Base-by-base conservation (phyloP, 2,113 vertebrate species). In the Aptenodytes forsteri region DNA sequence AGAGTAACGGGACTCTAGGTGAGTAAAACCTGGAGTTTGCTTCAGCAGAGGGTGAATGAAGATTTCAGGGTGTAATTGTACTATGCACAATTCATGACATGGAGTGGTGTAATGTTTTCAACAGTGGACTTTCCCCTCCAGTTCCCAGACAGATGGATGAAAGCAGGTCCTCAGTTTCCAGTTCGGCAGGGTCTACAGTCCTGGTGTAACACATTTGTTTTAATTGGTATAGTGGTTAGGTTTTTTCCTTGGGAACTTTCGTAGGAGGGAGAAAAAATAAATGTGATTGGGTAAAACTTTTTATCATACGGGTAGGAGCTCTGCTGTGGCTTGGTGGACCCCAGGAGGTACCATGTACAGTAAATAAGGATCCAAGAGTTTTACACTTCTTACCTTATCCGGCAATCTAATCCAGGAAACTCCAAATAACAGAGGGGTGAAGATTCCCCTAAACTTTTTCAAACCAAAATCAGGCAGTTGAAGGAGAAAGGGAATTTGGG, bases 31-130 rank as follows among this genome's bases (percentile, higher is more conserved):
- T 25, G 21, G n/a, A 25, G 52, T 65, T 76, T 52, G 47, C 70
- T 52, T 83, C 66, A 32, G 40, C 27, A 79, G 16, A 77, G 46
- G 42, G 4, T 23, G 21, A 47, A 27, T 19, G 23, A 59, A 34
- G 47, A 22, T 79, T 76, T 69, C 25, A 12, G 79, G 26, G 8
- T 1, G 1, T n/a, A 11, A 9, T 20, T 0, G 0, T 30, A 21
- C 44, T 15, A 3, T 36, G 65, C 50, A 54, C 42, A 49, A 0
- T 9, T 52, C 25, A 1, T 4, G 13, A 13, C 22, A 3, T 22
- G 73, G 49, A 42, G 55, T 2, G 3, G 21, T 49, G 58, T 32
- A 2, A 34, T 26, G 32, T 73, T 92, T 52, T 34, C 54, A 80
- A 0, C 52, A 38, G 23, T 19, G n/a, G 16, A 16, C 52, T 86